A percentile compares a stretch with the other conserved stretches of the same genome.
Conservation (phyloP, 2,797 vertebrate species). For the Lepilemur ruficaudatus region DNA sequence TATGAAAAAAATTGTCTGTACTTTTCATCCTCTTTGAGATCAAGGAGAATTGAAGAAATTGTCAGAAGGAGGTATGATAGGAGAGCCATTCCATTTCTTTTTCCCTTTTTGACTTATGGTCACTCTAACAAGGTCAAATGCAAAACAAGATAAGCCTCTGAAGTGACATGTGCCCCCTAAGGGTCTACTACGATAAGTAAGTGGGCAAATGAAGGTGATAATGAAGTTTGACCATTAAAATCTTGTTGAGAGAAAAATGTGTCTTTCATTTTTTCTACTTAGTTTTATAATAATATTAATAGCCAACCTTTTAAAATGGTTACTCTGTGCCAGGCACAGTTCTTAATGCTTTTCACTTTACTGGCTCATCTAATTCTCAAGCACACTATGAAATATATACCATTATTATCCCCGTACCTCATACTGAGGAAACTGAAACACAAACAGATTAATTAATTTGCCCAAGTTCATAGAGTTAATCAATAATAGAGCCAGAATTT, state of each 20-base stretch:
- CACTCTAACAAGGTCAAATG: conserved; percentile 39
- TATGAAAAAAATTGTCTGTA: background rate
- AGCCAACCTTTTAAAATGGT: background rate
- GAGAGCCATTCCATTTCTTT: background rate
- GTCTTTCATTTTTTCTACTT: background rate
- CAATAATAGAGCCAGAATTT: conserved; percentile 4
- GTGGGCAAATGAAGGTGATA: conserved; percentile 4
- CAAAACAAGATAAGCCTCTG: conserved; percentile 29
- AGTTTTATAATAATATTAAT: background rate
- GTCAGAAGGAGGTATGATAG: background rate
- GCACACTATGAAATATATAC: background rate
- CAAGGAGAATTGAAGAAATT: conserved; percentile 34
- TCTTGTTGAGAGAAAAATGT: background rate
- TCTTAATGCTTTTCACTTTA: background rate
- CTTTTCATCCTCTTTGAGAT: conserved; percentile 40
- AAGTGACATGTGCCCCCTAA: background rate
- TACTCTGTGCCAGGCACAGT: background rate
- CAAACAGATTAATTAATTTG: conserved; percentile 19
- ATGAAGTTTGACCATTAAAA: conserved; percentile 25
- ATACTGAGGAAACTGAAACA: background rate
- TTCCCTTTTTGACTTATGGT: background rate
- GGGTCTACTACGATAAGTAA: background rate
- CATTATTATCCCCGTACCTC: background rate
- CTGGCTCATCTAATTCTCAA: conserved; percentile 19
- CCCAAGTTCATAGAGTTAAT: background rate